phyloP scores from a whole-genome alignment of 2,113 vertebrate genomes.

The Actinemys pallida region DNA sequence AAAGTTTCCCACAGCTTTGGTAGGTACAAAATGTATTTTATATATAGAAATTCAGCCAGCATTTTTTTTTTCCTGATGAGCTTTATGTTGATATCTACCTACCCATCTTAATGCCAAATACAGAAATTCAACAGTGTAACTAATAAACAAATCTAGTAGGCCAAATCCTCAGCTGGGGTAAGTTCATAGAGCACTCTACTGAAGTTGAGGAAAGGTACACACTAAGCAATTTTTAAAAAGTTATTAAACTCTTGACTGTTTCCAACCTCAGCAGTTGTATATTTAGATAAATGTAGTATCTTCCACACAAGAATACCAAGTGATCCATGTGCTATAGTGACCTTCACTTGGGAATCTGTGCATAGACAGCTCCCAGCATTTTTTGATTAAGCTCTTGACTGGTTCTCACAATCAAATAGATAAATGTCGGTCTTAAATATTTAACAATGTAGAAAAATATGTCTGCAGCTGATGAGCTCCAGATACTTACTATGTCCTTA shows the following conservation, averaged over 20 bases:
- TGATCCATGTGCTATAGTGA: rapidly evolving
- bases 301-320: not conserved
- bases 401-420: not conserved
- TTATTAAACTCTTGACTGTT: constrained; percentile 13
- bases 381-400: not conserved
- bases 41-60: not conserved
- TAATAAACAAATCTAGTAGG: constrained; percentile 22
- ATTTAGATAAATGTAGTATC: not conserved
- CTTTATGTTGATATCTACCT: constrained; percentile 36
- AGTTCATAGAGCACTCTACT: not conserved
- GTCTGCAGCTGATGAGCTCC: not conserved
- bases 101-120: constrained; percentile 36
- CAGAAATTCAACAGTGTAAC: constrained; percentile 8
- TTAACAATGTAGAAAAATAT: not conserved
- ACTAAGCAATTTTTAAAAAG: not conserved
- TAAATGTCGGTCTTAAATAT: not conserved
- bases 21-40: not conserved
- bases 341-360: not conserved
- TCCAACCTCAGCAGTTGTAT: not conserved
- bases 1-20: not conserved
- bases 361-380: not conserved
- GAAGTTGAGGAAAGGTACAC: not conserved
- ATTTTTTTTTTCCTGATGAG: not conserved
- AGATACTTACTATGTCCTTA: not conserved
- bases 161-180: constrained; percentile 26